A percentile compares a stretch with the other conserved stretches of the same genome.
These are phyloP conservation scores for Porites divaricata DNA, from an alignment of 92 coral and sea anemone genomes.

Conservation along the genomic window DNA sequence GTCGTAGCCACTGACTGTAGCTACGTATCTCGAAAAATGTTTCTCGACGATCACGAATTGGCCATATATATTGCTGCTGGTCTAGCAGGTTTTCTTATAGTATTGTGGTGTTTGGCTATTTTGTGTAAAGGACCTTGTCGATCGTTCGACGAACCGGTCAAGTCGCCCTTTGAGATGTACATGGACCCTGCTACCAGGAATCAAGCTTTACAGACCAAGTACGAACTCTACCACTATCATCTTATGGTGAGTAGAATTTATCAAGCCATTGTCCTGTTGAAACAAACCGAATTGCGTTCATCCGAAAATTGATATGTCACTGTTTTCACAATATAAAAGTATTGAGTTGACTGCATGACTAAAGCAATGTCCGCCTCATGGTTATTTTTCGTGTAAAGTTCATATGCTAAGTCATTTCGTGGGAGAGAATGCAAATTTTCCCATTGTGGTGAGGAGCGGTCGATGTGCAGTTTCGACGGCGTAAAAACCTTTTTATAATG, in stretches of 20 bases:
- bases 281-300: not conserved
- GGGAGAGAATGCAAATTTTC: no score
- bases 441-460: no score
- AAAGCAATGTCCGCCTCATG: no score
- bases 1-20: not conserved
- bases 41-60: constrained; percentile 57
- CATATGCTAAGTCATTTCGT: no score
- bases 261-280: not conserved
- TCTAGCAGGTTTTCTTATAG: constrained; percentile 62
- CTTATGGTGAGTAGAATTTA: constrained; percentile 68
- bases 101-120: constrained; percentile 67
- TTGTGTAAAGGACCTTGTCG: constrained; percentile 86
- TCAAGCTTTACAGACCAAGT: constrained; percentile 63
- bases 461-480: no score
- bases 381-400: no score
- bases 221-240: constrained; percentile 69
- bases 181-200: constrained; percentile 75
- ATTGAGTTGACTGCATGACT: no score
- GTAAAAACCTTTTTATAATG: no score
- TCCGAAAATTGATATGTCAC: no score
- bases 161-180: constrained; percentile 83
- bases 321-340: no score
- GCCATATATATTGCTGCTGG: constrained; percentile 82
- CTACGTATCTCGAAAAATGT: constrained; percentile 31
- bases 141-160: constrained; percentile 74